Evolutionary conservation across 2,797 vertebrate species (phyloP), one percentile per base, ranked within the genome.

Genomic region (Sternarchorhynchus goeldii): DNA sequence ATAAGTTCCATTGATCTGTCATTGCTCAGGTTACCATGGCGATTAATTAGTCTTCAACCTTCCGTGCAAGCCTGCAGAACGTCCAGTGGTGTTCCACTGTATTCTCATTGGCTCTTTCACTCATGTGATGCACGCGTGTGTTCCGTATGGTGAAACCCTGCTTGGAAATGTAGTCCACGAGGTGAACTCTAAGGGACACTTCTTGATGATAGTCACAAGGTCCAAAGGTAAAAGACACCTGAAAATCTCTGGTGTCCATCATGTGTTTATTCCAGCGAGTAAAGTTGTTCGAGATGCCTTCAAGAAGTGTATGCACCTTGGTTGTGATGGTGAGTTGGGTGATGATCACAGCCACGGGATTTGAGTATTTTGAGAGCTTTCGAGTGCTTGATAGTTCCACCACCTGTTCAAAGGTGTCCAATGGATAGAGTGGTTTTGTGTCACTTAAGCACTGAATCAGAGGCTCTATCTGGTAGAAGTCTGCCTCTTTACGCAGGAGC

Each of bases 211-310:
- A 94, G 87, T 96, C 94, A 0, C 95, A 95, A 0, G 95, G 94
- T 81, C 95, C 95, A n/a, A 96, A 96, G 1, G 95, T 95, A 80
- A 95, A 96, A 75, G 95, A 96, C 73, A 96, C 94, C 82, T 96
- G 95, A 83, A 93, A 95, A 90, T 96, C 95, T 82, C 95, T 91
- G 45, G 94, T 95, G 88, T 95, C 94, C 94, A 96, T 96, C 95
- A 96, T 96, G 82, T 95, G 95, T 82, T 95, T 96, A 65, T 95
- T 95, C 95, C 95, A 95, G 85, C 94, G 94, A 0, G 94, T 95
- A 84, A 96, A 95, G 85, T 93, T 88, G 88, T 95, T 95, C 71
- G 94, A 94, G 83, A 96, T 94, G 57, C 94, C 93, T 81, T 95
- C 94, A 79, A 96, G 88, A 16, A 96, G 85, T 0, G 93, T 88